Conservation (phyloP, 2,797 vertebrate genomes). For the Moxostoma hubbsi region DNA sequence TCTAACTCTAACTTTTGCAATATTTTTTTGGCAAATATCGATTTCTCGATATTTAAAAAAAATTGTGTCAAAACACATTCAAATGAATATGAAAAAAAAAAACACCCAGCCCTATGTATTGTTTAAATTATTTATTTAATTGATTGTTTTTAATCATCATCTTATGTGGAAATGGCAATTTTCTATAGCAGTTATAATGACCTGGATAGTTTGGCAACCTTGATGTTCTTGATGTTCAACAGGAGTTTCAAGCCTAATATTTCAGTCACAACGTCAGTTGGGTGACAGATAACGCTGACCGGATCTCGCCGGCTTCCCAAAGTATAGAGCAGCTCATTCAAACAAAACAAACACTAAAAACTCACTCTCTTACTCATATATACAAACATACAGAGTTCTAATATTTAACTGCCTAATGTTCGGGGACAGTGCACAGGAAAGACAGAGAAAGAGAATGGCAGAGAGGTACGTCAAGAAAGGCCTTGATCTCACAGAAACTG, state of each 20-base stretch:
- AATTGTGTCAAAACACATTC: no score
- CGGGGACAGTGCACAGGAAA: slow-evolving; percentile 1
- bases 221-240: neutral
- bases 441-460: neutral
- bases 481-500: slow-evolving; percentile 42
- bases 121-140: no score
- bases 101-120: no score
- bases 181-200: no score
- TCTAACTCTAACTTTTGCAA: no score
- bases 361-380: neutral
- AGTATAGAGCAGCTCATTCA: neutral
- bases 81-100: no score
- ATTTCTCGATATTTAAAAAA: no score
- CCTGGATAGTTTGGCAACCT: neutral
- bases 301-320: neutral
- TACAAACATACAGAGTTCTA: neutral
- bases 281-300: slow-evolving; percentile 4
- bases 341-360: slow-evolving; percentile 2
- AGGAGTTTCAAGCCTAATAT: neutral
- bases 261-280: neutral
- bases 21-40: no score
- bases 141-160: no score
- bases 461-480: slow-evolving; percentile 34
- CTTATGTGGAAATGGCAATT: neutral
- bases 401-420: slow-evolving; percentile 11